Conservation (phyloP, 2,888 invertebrate genomes). For the Conistra vaccinii region DNA sequence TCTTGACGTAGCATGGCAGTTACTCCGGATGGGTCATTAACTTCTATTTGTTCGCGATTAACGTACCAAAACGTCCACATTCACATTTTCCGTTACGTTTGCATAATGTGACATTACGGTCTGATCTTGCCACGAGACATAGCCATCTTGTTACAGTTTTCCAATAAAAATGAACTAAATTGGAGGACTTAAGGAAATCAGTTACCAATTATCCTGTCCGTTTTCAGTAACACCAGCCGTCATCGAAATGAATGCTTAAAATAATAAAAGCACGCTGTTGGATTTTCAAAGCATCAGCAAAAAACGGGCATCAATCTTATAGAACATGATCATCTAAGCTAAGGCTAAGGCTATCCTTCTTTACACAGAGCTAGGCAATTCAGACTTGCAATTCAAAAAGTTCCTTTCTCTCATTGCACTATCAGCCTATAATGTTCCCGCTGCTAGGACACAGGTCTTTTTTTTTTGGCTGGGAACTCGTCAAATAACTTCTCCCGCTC, state of each 20-base stretch:
- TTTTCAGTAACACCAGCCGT: background rate
- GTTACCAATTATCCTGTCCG: no score
- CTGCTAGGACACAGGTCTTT: no score
- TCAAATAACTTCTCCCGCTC: no score
- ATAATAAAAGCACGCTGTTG: background rate
- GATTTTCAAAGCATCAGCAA: no score
- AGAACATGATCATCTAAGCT: background rate
- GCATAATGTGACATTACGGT: slow-evolving; percentile 19
- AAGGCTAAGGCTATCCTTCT: no score
- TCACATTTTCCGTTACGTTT: slow-evolving; percentile 42
- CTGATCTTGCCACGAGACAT: background rate
- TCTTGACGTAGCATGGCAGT: slow-evolving; percentile 14
- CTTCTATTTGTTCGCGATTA: slow-evolving; percentile 65
- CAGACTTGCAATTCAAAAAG: background rate
- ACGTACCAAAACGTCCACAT: slow-evolving; percentile 61
- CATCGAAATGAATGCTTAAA: background rate
- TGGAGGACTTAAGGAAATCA: no score
- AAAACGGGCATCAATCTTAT: no score
- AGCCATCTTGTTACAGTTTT: background rate
- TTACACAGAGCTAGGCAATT: background rate
- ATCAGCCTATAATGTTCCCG: no score
- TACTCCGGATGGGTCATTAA: slow-evolving; percentile 61
- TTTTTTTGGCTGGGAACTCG: no score
- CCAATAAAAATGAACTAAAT: background rate
- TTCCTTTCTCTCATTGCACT: background rate